Evolutionary conservation across 30 jellyfish, hydroid and myxozoan species (phyloP).

Genomic region (Chironex yamaguchii): DNA sequence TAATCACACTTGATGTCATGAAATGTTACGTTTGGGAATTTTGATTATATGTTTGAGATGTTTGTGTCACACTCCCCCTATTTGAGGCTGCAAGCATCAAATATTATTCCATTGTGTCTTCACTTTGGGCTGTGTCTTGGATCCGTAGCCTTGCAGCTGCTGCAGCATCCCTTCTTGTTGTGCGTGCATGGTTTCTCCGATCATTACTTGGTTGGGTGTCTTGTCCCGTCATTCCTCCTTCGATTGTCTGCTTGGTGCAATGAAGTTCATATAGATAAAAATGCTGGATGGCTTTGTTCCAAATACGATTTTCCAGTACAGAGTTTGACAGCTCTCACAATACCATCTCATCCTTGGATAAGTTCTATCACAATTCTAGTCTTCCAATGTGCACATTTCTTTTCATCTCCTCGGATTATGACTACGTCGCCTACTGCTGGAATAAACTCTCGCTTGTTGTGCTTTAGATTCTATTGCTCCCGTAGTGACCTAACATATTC

Average conservation of each 20-base stretch:
- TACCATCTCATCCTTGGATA: slow-evolving; percentile 32
- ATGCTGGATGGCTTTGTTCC: slow-evolving; percentile 51
- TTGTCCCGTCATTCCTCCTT: not conserved
- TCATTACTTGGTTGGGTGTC: too few species aligned
- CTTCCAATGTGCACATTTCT: not conserved
- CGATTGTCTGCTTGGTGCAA: slow-evolving; percentile 14
- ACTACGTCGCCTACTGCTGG: not conserved
- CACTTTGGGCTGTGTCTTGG: too few species aligned
- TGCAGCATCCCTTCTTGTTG: too few species aligned
- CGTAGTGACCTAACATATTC: slow-evolving; percentile 52
- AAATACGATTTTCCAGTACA: slow-evolving; percentile 29
- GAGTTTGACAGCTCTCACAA: slow-evolving; percentile 36
- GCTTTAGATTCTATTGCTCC: not conserved
- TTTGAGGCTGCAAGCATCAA: too few species aligned
- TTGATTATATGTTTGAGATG: too few species aligned
- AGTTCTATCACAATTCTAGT: slow-evolving; percentile 19
- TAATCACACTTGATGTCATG: too few species aligned
- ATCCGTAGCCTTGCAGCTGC: too few species aligned
- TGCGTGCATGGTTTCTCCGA: too few species aligned
- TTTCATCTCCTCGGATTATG: not conserved
- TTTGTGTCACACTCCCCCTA: too few species aligned
- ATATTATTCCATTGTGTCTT: too few species aligned
- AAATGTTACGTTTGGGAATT: too few species aligned
- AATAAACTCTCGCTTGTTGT: not conserved
- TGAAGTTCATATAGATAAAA: slow-evolving; percentile 38